Percentiles rank a stretch among this genome's conserved stretches.
These are phyloP conservation scores for Speoplatyrhinus poulsoni DNA, from an alignment of 2,113 vertebrate species.

Conservation along the genomic window DNA sequence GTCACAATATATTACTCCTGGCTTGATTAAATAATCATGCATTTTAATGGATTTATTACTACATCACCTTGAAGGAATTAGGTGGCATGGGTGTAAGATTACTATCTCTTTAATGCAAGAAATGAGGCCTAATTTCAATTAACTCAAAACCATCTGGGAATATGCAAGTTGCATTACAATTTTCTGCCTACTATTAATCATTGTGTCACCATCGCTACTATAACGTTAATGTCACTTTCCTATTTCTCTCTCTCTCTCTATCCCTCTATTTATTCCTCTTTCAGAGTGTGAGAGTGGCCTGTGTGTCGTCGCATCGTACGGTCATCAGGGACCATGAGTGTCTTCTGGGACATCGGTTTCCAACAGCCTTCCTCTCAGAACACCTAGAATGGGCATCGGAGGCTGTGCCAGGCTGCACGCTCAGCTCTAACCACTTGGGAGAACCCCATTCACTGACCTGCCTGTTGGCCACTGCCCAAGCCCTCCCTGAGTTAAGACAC, in stretches of 20 bases:
- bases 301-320: background rate
- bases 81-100: slow-evolving; percentile 34
- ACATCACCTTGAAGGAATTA: slow-evolving; percentile 46
- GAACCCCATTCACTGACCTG: slow-evolving; percentile 29
- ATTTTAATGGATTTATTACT: slow-evolving; percentile 48
- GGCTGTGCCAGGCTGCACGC: slow-evolving; percentile 38
- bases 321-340: slow-evolving; percentile 63
- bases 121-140: slow-evolving; percentile 36
- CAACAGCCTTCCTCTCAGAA: slow-evolving; percentile 57
- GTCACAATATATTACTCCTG: slow-evolving; percentile 37
- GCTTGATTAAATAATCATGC: slow-evolving; percentile 47
- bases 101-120: slow-evolving; percentile 12
- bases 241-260: background rate
- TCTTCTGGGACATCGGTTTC: slow-evolving; percentile 47
- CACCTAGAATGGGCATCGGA: slow-evolving; percentile 70
- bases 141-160: slow-evolving; percentile 27
- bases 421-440: slow-evolving; percentile 59
- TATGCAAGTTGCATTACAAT: slow-evolving; percentile 26
- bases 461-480: slow-evolving; percentile 26
- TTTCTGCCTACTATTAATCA: slow-evolving; percentile 32
- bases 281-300: slow-evolving; percentile 1
- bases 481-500: slow-evolving; percentile 27
- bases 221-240: background rate
- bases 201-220: slow-evolving; percentile 25
- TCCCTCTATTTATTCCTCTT: slow-evolving; percentile 3